Conservation (phyloP, 2,888 invertebrate species). For the Bimastos eiseni region DNA sequence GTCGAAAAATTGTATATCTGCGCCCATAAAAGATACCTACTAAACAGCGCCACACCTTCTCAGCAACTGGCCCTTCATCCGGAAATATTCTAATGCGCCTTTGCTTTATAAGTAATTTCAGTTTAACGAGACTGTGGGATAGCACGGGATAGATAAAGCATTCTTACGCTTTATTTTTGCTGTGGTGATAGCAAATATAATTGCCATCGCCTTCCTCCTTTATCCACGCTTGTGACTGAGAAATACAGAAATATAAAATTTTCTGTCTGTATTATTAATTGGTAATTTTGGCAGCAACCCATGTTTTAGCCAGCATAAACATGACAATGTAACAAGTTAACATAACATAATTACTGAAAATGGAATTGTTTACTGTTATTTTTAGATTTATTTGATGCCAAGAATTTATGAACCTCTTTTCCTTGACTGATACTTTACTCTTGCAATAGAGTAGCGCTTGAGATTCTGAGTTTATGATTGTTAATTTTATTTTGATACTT, state of each 20-base stretch:
- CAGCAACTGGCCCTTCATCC: no score
- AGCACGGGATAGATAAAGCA: no score
- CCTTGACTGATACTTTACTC: background rate
- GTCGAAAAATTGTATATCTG: no score
- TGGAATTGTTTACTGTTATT: background rate
- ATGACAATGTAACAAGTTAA: background rate
- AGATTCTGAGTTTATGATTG: background rate
- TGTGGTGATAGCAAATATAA: no score
- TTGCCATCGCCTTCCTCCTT: no score
- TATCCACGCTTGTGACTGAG: no score
- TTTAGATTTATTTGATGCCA: background rate
- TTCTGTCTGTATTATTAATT: background rate
- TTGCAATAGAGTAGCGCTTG: background rate
- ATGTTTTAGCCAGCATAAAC: background rate
- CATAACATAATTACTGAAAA: background rate
- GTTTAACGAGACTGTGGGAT: no score
- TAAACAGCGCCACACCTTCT: no score
- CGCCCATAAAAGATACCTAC: no score
- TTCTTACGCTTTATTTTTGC: no score
- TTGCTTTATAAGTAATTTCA: no score
- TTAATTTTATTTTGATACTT: background rate
- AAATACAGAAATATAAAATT: background rate
- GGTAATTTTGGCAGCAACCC: background rate
- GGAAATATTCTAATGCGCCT: no score
- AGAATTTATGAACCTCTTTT: background rate